These are phyloP conservation scores for Magallana gigas DNA, from an alignment of 1,140 invertebrate genomes.

Conservation along the genomic window DNA sequence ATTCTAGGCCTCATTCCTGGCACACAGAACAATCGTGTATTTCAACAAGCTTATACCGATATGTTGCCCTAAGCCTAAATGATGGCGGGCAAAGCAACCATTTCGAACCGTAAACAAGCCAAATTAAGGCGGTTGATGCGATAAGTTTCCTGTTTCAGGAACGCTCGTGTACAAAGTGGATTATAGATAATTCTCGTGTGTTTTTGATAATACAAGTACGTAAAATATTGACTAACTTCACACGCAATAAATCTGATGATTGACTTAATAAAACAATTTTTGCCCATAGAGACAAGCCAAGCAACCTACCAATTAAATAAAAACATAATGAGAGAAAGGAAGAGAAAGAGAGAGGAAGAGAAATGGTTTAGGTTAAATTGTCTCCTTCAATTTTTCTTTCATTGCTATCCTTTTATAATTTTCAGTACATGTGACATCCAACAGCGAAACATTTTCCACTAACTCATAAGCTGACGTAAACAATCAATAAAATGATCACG, in stretches of 20 bases:
- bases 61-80: not conserved
- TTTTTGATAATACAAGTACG: conserved; percentile 29
- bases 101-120: not conserved
- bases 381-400: no score
- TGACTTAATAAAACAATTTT: conserved; percentile 18
- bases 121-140: not conserved
- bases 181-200: not conserved
- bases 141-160: not conserved
- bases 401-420: no score
- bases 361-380: no score
- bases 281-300: not conserved
- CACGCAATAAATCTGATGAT: conserved; percentile 21
- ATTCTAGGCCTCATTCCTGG: not conserved
- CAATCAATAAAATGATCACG: no score
- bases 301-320: no score
- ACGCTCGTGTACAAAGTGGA: conserved; percentile 8
- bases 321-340: no score
- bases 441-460: no score
- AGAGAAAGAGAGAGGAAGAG: no score
- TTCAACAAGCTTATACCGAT: not conserved
- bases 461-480: no score
- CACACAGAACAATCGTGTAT: not conserved
- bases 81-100: not conserved
- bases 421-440: no score
- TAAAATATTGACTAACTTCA: conserved; percentile 1